phyloP scores from a whole-genome alignment of 2,797 vertebrate species.

The Sebastes hopkinsi region DNA sequence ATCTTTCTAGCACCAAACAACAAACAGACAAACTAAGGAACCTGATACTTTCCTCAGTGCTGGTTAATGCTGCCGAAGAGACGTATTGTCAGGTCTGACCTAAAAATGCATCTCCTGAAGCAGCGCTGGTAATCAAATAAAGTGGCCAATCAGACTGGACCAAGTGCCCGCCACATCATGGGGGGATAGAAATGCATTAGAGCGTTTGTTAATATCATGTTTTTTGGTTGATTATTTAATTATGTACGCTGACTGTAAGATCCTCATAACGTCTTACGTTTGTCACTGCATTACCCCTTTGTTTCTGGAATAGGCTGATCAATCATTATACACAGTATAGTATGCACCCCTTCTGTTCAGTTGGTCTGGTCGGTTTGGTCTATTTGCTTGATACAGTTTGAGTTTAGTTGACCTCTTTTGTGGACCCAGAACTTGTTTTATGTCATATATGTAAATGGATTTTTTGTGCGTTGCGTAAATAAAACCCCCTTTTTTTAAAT shows the following conservation, averaged over 20 bases:
- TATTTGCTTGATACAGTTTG: neutral
- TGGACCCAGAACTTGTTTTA: neutral
- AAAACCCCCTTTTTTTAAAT: neutral
- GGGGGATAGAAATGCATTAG: neutral
- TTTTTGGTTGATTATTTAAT: neutral
- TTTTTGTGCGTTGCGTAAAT: neutral
- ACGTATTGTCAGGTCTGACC: neutral
- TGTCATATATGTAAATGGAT: neutral
- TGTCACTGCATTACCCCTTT: neutral
- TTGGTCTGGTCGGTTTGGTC: neutral
- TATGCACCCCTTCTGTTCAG: neutral
- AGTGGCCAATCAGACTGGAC: neutral
- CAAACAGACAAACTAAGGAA: neutral
- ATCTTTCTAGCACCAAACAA: neutral
- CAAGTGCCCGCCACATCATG: neutral
- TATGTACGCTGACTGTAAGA: neutral
- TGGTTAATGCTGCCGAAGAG: neutral
- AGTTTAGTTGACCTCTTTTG: neutral
- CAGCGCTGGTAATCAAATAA: neutral
- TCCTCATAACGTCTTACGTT: neutral
- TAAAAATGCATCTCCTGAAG: neutral
- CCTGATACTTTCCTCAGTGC: neutral
- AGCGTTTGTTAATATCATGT: neutral
- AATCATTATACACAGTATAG: neutral
- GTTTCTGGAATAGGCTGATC: neutral